Base-by-base conservation (phyloP, 2,113 vertebrate species). In the Nothoprocta pentlandii region DNA sequence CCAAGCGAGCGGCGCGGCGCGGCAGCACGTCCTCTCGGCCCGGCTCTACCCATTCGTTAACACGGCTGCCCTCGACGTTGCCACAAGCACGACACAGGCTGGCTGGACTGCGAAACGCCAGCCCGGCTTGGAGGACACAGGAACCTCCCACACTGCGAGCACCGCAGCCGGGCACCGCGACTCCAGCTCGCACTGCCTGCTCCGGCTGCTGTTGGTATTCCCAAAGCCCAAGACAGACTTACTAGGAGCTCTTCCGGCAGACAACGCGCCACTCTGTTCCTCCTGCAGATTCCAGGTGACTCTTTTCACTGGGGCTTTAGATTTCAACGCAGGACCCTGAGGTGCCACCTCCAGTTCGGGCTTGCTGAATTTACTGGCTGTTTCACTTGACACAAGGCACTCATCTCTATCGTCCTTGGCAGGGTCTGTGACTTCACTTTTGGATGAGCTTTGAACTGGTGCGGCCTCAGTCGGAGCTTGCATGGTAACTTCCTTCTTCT, bases 251-350 rank as follows among this genome's bases (percentile, higher is more conserved):
- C 98, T 98, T 86, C 97, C 98, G 5, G 97, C 83, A 59, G 97
- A 51, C 59, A 93, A 80, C 0, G 95, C 92, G 22, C 95, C 63
- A 0, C 94, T 61, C 32, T 97, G 98, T 3, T 98, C 98, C 58
- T 98, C 98, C 75, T 99, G 98, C 36, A 99, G 98, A 95, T 99
- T 99, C 99, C 99, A 99, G 12, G 99, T 99, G 54, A 99, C 99
- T 88, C 99, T 98, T 82, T 99, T 99, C 51, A 99, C 99, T 8
- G 97, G 97, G 39, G 98, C 92, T 96, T 99, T 98, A 26, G 98
- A 96, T 91, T 98, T 99, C 19, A 96, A 77, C 6, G 87, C 89
- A 3, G 95, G 86, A 17, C 59, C 74, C 63, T 96, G 94, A 11
- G 90, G 44, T 11, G 76, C 39, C 17, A 76, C 86, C 58, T 98